phyloP scores from a whole-genome alignment of 1,140 invertebrate genomes.

The Nasonia giraulti region DNA sequence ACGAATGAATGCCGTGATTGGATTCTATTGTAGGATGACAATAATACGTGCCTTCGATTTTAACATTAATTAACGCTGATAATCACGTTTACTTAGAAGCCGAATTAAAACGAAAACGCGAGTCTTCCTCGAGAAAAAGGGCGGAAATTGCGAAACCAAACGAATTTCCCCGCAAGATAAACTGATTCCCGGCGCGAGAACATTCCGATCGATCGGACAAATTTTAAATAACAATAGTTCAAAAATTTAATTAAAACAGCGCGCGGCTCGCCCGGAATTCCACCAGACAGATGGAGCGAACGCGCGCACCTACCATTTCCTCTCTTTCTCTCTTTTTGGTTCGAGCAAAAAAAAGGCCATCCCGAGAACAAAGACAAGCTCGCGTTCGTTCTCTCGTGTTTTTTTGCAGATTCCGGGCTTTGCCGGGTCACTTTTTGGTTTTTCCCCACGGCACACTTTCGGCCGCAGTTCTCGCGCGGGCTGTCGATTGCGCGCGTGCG shows the following conservation, averaged over 20 bases:
- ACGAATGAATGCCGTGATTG: too few species aligned
- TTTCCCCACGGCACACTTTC: slow-evolving; percentile 36
- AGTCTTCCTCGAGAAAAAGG: too few species aligned
- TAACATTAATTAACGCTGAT: too few species aligned
- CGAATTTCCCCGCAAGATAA: neutral
- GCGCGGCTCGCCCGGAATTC: slow-evolving; percentile 8
- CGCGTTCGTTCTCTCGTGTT: neutral
- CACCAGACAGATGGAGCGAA: slow-evolving; percentile 22
- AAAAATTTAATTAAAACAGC: slow-evolving; percentile 39
- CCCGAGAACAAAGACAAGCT: neutral
- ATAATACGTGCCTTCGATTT: too few species aligned
- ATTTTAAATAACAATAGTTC: slow-evolving; percentile 25
- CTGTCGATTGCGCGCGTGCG: slow-evolving; percentile 17
- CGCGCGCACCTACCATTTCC: neutral
- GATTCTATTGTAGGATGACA: too few species aligned
- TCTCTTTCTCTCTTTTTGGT: neutral
- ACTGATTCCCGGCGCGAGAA: neutral
- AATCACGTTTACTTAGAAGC: too few species aligned
- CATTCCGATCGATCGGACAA: slow-evolving; percentile 23
- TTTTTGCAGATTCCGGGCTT: slow-evolving; percentile 28
- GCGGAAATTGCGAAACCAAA: too few species aligned
- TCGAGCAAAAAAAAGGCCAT: neutral
- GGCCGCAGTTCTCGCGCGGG: slow-evolving; percentile 19
- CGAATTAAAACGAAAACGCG: too few species aligned
- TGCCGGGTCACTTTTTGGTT: slow-evolving; percentile 11